These are phyloP conservation scores for Muraenolepis orangiensis DNA, from an alignment of 2,797 vertebrate genomes.

Conservation along the genomic window DNA sequence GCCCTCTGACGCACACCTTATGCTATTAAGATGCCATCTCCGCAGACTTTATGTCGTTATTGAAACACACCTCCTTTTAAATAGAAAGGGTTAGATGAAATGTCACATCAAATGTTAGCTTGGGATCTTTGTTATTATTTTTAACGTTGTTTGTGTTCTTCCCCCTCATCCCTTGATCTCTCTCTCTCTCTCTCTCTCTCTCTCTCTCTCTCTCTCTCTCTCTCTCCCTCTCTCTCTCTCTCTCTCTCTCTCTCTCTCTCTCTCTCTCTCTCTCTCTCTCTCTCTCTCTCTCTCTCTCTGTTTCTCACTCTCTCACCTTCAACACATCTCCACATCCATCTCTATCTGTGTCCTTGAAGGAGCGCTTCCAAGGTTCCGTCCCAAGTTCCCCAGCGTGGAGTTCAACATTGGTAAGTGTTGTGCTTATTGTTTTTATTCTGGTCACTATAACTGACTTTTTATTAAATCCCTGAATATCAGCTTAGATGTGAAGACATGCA, in stretches of 20 bases:
- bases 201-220: conserved; percentile 21
- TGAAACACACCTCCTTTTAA: conserved; percentile 17
- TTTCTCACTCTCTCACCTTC: conserved; percentile 18
- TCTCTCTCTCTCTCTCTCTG: conserved; percentile 11
- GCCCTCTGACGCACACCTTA: conserved; percentile 15
- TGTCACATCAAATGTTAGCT: conserved; percentile 4
- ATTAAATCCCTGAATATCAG: conserved; percentile 9
- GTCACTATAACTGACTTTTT: conserved; percentile 12
- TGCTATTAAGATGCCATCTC: conserved; percentile 10
- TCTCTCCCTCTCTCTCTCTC: conserved; percentile 20
- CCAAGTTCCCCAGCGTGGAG: conserved; percentile 62
- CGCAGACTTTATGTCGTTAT: conserved; percentile 11
- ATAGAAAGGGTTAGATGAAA: not conserved
- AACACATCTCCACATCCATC: conserved; percentile 1
- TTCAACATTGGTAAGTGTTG: conserved; percentile 69
- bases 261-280: conserved; percentile 11
- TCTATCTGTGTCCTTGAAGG: conserved; percentile 48
- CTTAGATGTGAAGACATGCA: not conserved
- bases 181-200: conserved; percentile 13
- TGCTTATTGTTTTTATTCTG: conserved; percentile 7
- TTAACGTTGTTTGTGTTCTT: conserved; percentile 6
- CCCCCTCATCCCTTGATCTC: conserved; percentile 11
- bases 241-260: conserved; percentile 22
- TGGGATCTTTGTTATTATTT: not conserved
- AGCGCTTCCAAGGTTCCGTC: conserved; percentile 44